Evolutionary conservation across 2,113 vertebrate species (phyloP).

Genomic region (Bombycilla garrulus): DNA sequence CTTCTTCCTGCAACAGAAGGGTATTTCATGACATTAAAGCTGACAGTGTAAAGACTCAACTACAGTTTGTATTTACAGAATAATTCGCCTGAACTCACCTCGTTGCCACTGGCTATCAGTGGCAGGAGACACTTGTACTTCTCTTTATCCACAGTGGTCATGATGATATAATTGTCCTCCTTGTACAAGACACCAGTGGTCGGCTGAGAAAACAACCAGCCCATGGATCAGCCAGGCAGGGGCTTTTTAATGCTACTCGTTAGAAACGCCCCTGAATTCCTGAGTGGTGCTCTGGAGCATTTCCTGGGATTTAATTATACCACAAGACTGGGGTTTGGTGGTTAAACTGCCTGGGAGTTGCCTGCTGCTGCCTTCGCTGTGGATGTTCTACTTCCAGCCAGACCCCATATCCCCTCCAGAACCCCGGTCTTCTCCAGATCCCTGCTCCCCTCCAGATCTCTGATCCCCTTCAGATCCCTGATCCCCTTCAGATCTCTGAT

Average conservation of each 20-base stretch:
- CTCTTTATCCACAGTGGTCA: constrained; percentile 95
- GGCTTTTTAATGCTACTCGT: background rate
- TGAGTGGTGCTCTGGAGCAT: fast-evolving
- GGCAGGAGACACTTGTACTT: constrained; percentile 96
- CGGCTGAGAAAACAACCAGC: constrained; percentile 75
- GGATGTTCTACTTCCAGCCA: no score
- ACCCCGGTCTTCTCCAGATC: background rate
- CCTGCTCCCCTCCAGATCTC: background rate
- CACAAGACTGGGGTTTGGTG: background rate
- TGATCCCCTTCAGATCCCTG: background rate
- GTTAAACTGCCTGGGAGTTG: background rate
- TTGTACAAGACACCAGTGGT: constrained; percentile 87
- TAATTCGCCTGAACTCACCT: constrained; percentile 73
- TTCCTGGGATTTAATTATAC: background rate
- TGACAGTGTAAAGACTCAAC: background rate
- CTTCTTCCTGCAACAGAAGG: constrained; percentile 80
- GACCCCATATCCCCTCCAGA: background rate
- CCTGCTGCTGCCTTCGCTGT: background rate
- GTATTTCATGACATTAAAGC: background rate
- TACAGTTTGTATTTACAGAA: background rate
- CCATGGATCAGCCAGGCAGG: background rate
- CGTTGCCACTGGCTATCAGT: constrained; percentile 79
- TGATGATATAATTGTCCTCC: constrained; percentile 95
- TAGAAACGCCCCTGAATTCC: background rate
- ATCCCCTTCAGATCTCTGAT: background rate